Evolutionary conservation across 2,113 vertebrate species (phyloP).

Genomic region (Brevimyrus niger): DNA sequence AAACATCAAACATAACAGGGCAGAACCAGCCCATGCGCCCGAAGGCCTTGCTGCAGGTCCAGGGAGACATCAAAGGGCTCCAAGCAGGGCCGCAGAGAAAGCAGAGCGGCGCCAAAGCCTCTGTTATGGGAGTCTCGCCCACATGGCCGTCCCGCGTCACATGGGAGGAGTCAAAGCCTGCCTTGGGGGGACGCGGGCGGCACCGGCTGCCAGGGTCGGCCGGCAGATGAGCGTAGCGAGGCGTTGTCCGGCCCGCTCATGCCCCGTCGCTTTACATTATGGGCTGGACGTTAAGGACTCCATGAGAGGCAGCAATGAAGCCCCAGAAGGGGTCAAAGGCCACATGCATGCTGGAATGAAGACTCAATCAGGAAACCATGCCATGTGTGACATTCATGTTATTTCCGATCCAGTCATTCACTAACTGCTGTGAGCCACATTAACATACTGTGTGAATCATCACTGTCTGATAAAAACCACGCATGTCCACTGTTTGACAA

Average conservation of each 20-base stretch:
- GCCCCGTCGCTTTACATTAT: not conserved
- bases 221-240: not conserved
- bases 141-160: not conserved
- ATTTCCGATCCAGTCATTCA: not conserved
- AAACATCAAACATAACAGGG: not conserved
- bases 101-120: not conserved
- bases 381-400: not conserved
- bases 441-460: not conserved
- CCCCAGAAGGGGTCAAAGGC: not conserved
- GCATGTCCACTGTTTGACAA: not conserved
- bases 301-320: not conserved
- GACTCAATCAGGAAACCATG: not conserved
- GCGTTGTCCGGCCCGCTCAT: not conserved
- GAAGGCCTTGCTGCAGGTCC: conserved; percentile 13
- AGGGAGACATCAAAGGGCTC: conserved; percentile 5
- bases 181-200: not conserved
- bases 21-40: not conserved
- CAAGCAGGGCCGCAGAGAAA: not conserved
- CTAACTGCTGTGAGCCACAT: not conserved
- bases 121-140: not conserved
- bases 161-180: not conserved
- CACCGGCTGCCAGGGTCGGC: not conserved
- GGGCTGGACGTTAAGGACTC: not conserved
- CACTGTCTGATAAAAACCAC: not conserved
- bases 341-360: not conserved